phyloP scores from a whole-genome alignment of 2,113 vertebrate species.

The Pelmatolapia mariae region DNA sequence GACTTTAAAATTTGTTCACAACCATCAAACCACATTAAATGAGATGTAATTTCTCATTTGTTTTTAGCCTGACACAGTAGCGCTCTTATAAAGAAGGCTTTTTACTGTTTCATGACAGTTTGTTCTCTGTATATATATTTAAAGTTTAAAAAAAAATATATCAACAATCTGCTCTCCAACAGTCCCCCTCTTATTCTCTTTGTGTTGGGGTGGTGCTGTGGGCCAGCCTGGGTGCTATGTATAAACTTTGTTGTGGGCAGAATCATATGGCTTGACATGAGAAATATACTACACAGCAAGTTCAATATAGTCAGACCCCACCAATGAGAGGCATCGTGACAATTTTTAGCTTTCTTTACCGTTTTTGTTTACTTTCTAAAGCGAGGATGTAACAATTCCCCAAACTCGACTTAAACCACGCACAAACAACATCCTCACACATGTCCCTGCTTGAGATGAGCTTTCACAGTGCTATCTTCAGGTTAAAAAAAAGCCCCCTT shows the following conservation, averaged over 20 bases:
- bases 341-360: neutral
- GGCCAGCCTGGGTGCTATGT: constrained; percentile 30
- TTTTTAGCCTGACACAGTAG: neutral
- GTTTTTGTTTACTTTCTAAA: neutral
- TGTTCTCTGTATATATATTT: neutral
- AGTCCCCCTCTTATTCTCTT: neutral
- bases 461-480: neutral
- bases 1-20: neutral
- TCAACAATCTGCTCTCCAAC: neutral
- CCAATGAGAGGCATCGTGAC: neutral
- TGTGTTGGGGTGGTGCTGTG: constrained; percentile 13
- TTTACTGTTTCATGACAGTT: neutral
- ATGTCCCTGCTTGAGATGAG: neutral
- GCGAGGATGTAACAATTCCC: neutral
- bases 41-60: neutral
- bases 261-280: constrained; percentile 24
- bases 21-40: neutral
- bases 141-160: neutral
- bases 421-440: neutral
- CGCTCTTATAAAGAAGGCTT: neutral
- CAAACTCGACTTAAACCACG: neutral
- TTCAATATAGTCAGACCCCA: neutral
- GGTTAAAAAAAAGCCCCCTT: neutral
- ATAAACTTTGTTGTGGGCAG: constrained; percentile 46
- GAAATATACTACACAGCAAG: neutral